Percentiles rank a stretch among this genome's conserved stretches.
phyloP scores from a whole-genome alignment of 2,797 vertebrate species.

The Sparidentex hasta region DNA sequence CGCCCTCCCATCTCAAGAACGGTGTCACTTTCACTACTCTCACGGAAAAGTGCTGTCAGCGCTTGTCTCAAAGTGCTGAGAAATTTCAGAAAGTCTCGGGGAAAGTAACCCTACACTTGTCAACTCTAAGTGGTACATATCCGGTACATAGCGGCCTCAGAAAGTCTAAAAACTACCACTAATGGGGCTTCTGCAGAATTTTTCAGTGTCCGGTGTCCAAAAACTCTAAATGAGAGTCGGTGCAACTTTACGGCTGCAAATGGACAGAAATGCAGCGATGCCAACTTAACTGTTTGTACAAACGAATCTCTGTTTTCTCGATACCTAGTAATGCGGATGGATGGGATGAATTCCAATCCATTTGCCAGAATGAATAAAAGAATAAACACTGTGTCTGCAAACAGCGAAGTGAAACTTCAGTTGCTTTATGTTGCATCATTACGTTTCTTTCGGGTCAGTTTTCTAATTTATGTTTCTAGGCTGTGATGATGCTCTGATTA shows the following conservation, averaged over 20 bases:
- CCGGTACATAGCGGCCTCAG: constrained; percentile 63
- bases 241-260: constrained; percentile 10
- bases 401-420: too few species aligned
- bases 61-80: constrained; percentile 78
- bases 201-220: constrained; percentile 54
- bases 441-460: too few species aligned
- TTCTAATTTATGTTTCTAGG: too few species aligned
- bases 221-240: constrained; percentile 24
- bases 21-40: constrained; percentile 83
- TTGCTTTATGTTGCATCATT: too few species aligned
- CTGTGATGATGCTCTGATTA: too few species aligned
- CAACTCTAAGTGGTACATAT: constrained; percentile 77
- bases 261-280: background rate
- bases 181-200: constrained; percentile 59
- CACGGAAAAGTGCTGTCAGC: constrained; percentile 82
- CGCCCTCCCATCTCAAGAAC: constrained; percentile 65
- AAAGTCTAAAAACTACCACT: constrained; percentile 63
- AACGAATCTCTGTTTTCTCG: background rate
- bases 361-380: too few species aligned
- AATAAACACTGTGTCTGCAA: too few species aligned
- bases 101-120: constrained; percentile 79
- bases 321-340: background rate
- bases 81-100: constrained; percentile 81
- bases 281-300: background rate
- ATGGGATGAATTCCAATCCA: too few species aligned